phyloP scores from a whole-genome alignment of 2,113 vertebrate genomes.

The Axis porcinus region DNA sequence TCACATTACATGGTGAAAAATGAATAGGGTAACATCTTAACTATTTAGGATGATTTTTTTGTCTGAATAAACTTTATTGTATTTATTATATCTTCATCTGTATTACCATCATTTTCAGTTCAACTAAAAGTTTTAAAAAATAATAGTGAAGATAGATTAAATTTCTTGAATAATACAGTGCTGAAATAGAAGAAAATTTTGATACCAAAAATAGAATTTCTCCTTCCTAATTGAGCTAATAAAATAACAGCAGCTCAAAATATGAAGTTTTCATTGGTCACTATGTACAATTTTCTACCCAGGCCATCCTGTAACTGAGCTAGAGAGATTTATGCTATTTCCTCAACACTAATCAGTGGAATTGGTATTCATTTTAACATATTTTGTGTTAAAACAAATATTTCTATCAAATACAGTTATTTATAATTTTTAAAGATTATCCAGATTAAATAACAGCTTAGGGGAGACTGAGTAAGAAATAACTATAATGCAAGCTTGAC shows the following conservation, averaged over 20 bases:
- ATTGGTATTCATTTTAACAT: background rate
- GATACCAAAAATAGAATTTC: background rate
- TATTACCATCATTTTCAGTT: background rate
- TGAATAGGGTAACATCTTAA: background rate
- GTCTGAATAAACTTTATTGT: background rate
- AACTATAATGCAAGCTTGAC: background rate
- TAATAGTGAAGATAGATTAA: background rate
- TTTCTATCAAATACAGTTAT: background rate
- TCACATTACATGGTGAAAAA: background rate
- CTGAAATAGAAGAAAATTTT: background rate
- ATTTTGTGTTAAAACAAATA: background rate
- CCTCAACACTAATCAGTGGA: background rate
- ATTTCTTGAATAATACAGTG: background rate
- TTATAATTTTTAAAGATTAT: background rate
- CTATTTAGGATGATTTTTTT: background rate
- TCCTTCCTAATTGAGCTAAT: background rate
- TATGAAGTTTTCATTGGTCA: background rate
- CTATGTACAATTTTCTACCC: background rate
- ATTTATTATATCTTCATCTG: background rate
- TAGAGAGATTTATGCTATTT: background rate
- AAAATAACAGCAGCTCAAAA: background rate
- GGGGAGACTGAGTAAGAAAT: background rate
- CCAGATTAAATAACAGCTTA: background rate
- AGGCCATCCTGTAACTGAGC: background rate
- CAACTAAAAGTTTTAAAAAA: background rate